Percentiles rank a stretch among this genome's conserved stretches.
Evolutionary conservation across 2,113 vertebrate genomes (phyloP).

Genomic region (Thamnophis sirtalis): DNA sequence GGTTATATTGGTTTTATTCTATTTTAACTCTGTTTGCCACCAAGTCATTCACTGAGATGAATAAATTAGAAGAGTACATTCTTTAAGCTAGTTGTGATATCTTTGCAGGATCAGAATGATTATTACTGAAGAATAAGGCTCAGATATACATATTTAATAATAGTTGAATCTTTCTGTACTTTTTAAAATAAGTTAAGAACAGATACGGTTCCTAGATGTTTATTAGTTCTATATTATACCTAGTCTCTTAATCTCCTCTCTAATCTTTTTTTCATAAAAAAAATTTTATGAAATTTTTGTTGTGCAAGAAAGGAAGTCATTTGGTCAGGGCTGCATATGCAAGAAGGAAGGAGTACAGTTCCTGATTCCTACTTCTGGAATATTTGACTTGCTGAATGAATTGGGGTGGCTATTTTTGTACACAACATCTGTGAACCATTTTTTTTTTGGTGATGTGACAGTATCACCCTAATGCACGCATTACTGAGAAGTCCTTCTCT

Average conservation of each 20-base stretch:
- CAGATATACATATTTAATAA: slow-evolving; percentile 8
- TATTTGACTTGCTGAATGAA: not conserved
- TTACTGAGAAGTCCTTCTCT: not conserved
- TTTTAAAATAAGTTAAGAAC: slow-evolving; percentile 1
- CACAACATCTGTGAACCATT: not conserved
- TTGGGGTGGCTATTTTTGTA: not conserved
- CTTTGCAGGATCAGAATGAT: slow-evolving; percentile 11
- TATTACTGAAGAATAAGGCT: slow-evolving; percentile 16
- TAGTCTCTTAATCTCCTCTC: not conserved
- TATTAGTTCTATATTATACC: not conserved
- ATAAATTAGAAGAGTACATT: slow-evolving; percentile 23
- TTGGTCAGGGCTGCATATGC: slow-evolving; percentile 11
- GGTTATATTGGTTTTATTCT: not conserved
- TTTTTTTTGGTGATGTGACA: not conserved
- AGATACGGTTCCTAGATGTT: not conserved
- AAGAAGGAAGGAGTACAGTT: not conserved
- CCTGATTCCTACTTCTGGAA: not conserved
- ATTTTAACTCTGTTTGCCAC: not conserved
- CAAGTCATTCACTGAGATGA: not conserved
- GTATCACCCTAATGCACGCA: not conserved
- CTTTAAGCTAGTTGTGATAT: slow-evolving; percentile 21
- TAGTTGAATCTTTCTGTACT: not conserved
- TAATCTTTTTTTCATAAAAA: too few species aligned
- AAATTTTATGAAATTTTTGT: not conserved
- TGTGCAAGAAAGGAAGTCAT: slow-evolving; percentile 25